phyloP scores from a whole-genome alignment of 2,888 invertebrate genomes.

The Caenorhabditis sulstoni region DNA sequence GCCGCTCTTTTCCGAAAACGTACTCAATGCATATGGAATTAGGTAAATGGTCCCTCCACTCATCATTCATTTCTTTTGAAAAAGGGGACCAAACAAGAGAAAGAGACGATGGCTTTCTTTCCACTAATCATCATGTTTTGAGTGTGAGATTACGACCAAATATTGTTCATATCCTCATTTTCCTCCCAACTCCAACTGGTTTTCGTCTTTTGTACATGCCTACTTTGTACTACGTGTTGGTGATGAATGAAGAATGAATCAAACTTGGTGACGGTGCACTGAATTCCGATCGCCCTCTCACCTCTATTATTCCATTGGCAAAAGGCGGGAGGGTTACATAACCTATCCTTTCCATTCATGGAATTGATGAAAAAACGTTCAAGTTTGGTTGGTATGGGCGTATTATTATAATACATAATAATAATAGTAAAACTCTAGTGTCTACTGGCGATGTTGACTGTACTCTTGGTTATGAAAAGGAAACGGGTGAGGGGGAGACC shows the following conservation, averaged over 20 bases:
- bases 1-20: conserved; percentile 31
- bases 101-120: neutral
- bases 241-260: conserved; percentile 34
- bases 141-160: conserved; percentile 21
- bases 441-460: conserved; percentile 22
- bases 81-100: neutral
- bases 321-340: conserved; percentile 22
- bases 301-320: neutral
- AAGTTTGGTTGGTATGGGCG: conserved; percentile 15
- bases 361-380: conserved; percentile 24
- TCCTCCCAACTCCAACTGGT: conserved; percentile 26
- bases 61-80: conserved; percentile 21
- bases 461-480: conserved; percentile 14
- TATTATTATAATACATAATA: conserved; percentile 15
- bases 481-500: conserved; percentile 17
- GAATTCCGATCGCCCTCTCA: conserved; percentile 30
- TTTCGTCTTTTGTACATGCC: conserved; percentile 5
- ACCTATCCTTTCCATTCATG: no score
- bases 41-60: conserved; percentile 6
- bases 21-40: conserved; percentile 54
- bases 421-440: neutral
- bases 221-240: neutral
- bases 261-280: conserved; percentile 50
- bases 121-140: conserved; percentile 18
- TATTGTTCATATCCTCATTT: conserved; percentile 3